phyloP scores from a whole-genome alignment of 1,140 invertebrate species.

The Idris sp. region DNA sequence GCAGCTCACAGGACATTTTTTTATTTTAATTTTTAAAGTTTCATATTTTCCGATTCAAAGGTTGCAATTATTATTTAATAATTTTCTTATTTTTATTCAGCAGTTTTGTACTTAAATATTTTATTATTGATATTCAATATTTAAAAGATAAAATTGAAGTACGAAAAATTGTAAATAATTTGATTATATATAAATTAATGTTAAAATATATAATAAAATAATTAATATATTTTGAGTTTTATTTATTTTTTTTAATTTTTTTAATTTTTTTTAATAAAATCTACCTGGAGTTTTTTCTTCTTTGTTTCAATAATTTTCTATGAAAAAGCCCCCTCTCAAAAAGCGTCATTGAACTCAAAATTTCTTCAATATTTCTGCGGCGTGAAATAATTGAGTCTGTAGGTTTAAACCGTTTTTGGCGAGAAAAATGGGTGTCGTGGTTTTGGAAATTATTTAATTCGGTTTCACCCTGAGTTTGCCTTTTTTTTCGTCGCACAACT shows the following conservation, averaged over 20 bases:
- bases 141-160: no score
- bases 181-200: no score
- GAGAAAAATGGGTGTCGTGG: slow-evolving; percentile 49
- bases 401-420: slow-evolving; percentile 47
- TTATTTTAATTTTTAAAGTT: no score
- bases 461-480: slow-evolving; percentile 28
- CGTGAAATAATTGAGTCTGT: slow-evolving; percentile 10
- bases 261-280: slow-evolving; percentile 6
- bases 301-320: slow-evolving; percentile 49
- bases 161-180: no score
- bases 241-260: slow-evolving; percentile 1
- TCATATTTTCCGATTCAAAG: no score
- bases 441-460: slow-evolving; percentile 28
- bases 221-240: no score
- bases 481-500: slow-evolving; percentile 20
- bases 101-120: no score
- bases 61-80: no score
- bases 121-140: no score
- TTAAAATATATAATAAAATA: no score
- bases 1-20: no score
- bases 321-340: slow-evolving; percentile 63
- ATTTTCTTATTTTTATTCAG: no score
- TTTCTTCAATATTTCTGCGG: slow-evolving; percentile 11
- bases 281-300: slow-evolving; percentile 13
- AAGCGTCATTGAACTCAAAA: slow-evolving; percentile 63